phyloP scores from a whole-genome alignment of 2,113 vertebrate species.

The Chamaea fasciata region DNA sequence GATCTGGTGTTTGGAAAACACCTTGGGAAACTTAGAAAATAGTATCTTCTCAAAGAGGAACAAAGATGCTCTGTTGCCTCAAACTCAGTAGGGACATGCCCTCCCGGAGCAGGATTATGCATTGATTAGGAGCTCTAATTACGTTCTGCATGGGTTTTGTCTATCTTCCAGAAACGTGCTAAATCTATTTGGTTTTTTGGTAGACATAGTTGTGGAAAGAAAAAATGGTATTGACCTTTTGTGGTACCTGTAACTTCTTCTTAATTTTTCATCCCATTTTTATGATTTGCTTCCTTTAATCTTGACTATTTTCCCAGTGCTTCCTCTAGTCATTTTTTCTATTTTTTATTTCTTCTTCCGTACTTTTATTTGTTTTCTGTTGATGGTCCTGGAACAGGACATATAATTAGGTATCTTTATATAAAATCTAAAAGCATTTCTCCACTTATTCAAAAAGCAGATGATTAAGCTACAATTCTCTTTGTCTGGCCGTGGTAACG shows the following conservation, averaged over 20 bases:
- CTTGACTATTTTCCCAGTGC: neutral
- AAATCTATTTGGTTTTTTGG: neutral
- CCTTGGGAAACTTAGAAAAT: neutral
- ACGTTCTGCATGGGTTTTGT: neutral
- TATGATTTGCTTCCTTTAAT: neutral
- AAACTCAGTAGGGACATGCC: neutral
- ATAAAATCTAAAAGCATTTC: neutral
- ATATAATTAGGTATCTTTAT: neutral
- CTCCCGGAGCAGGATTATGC: neutral
- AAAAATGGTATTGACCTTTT: neutral
- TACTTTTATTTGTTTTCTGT: neutral
- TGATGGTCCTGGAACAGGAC: neutral
- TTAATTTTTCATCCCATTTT: neutral
- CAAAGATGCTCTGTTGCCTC: neutral
- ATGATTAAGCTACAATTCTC: neutral
- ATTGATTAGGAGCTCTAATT: neutral
- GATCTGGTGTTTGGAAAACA: neutral
- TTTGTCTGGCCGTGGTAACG: neutral
- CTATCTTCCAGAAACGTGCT: neutral
- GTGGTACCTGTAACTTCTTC: neutral
- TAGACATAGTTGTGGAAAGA: neutral
- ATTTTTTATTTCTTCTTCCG: neutral
- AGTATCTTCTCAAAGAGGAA: neutral
- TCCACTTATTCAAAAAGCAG: neutral
- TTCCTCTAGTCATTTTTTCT: neutral